Conservation (phyloP, 1,140 invertebrate species). For the Whitmania pigra region DNA sequence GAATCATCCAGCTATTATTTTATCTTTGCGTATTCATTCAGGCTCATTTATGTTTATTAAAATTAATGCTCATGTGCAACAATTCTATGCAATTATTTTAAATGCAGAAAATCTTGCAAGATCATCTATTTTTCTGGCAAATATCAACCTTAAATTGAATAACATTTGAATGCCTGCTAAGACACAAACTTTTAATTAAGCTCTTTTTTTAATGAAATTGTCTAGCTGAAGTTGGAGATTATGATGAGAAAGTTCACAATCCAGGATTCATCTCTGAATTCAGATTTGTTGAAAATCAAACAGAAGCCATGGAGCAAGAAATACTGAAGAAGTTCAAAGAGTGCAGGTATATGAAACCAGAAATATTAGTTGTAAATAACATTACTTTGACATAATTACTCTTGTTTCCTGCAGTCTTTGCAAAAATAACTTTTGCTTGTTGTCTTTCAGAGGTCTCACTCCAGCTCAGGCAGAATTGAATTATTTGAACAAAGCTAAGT, state of each 20-base stretch:
- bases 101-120: too few species aligned
- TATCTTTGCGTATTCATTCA: too few species aligned
- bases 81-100: too few species aligned
- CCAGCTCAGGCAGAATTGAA: constrained; percentile 58
- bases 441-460: constrained; percentile 50
- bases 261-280: constrained; percentile 95
- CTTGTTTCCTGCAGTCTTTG: background rate
- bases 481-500: constrained; percentile 66
- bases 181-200: background rate
- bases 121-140: background rate
- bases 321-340: constrained; percentile 79
- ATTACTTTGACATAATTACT: background rate
- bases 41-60: too few species aligned
- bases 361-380: background rate
- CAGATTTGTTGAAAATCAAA: constrained; percentile 69
- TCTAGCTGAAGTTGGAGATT: constrained; percentile 89
- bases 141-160: background rate
- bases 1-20: too few species aligned
- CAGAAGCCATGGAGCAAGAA: constrained; percentile 70
- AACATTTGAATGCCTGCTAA: background rate
- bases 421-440: constrained; percentile 1
- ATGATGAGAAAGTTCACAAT: constrained; percentile 74
- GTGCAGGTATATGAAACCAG: constrained; percentile 42
- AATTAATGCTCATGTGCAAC: too few species aligned
- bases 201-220: background rate